Conservation (phyloP, 1,140 invertebrate genomes). For the Marisa cornuarietis region DNA sequence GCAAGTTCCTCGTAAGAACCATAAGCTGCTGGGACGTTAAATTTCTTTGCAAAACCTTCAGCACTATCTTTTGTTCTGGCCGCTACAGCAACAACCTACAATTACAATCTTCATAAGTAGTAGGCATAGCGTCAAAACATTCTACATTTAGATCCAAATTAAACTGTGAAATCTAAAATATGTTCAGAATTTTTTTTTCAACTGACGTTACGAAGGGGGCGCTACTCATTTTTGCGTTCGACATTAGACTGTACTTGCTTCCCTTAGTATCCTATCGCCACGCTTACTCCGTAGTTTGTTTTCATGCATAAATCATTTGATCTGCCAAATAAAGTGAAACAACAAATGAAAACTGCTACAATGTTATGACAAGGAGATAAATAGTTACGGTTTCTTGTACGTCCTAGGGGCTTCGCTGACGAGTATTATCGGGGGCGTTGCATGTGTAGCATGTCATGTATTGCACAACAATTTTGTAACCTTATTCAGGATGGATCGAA, state of each 20-base stretch:
- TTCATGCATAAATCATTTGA: too few relatives aligned
- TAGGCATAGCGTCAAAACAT: neutral
- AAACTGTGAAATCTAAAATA: neutral
- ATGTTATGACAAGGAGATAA: too few relatives aligned
- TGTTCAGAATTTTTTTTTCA: neutral
- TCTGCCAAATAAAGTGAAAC: too few relatives aligned
- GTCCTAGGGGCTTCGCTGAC: neutral
- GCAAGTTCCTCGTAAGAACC: constrained; percentile 81
- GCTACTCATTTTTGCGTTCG: neutral
- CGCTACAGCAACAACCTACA: constrained; percentile 75
- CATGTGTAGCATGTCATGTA: neutral
- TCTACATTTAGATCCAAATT: neutral
- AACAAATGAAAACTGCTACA: too few relatives aligned
- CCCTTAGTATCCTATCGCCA: too few relatives aligned
- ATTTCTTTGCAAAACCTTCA: constrained; percentile 77
- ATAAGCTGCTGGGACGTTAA: constrained; percentile 77
- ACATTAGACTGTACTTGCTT: too few relatives aligned
- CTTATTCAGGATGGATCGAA: neutral
- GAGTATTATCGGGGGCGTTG: neutral
- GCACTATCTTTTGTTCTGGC: constrained; percentile 77
- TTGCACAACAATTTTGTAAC: neutral
- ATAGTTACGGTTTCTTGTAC: too few relatives aligned
- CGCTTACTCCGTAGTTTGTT: too few relatives aligned
- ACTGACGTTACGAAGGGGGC: neutral
- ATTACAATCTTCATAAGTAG: neutral